These are phyloP conservation scores for Tachuris rubrigastra DNA, from an alignment of 2,113 vertebrate species.

Conservation along the genomic window DNA sequence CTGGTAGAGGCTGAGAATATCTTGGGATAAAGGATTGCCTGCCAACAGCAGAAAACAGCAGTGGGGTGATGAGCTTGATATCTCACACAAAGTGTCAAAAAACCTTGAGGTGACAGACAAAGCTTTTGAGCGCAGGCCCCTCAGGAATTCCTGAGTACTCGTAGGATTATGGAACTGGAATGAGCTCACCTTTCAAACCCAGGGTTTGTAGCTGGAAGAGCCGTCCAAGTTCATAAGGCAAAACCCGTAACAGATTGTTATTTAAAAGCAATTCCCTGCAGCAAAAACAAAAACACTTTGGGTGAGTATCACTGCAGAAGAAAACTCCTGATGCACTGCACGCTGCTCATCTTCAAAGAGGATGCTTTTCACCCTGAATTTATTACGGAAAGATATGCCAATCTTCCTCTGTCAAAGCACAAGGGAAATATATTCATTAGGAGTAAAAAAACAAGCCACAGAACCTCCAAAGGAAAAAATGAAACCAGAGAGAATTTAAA, in stretches of 20 bases:
- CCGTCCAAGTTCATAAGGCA: constrained; percentile 99
- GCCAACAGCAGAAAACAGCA: constrained; percentile 52
- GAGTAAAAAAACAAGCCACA: background rate
- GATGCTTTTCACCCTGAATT: background rate
- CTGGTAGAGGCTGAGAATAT: constrained; percentile 98
- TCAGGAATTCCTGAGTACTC: background rate
- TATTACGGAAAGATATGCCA: background rate
- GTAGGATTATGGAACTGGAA: background rate
- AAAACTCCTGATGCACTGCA: background rate
- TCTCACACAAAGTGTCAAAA: background rate
- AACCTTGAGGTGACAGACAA: background rate
- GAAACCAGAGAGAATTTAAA: background rate
- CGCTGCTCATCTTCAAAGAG: background rate
- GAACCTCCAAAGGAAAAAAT: background rate
- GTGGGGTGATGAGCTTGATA: background rate
- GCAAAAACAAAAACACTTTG: background rate
- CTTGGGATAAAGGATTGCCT: constrained; percentile 99
- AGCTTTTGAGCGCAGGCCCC: background rate
- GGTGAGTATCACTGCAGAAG: background rate
- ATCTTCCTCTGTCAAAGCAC: background rate
- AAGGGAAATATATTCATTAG: background rate
- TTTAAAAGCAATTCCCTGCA: constrained; percentile 99
- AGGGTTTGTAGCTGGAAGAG: constrained; percentile 98
- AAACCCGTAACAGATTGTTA: constrained; percentile 99
- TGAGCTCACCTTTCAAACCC: constrained; percentile 91